Evolutionary conservation across 1,140 invertebrate species (phyloP), one percentile per base, ranked within the genome.

Genomic region (Odontomachus brunneus): DNA sequence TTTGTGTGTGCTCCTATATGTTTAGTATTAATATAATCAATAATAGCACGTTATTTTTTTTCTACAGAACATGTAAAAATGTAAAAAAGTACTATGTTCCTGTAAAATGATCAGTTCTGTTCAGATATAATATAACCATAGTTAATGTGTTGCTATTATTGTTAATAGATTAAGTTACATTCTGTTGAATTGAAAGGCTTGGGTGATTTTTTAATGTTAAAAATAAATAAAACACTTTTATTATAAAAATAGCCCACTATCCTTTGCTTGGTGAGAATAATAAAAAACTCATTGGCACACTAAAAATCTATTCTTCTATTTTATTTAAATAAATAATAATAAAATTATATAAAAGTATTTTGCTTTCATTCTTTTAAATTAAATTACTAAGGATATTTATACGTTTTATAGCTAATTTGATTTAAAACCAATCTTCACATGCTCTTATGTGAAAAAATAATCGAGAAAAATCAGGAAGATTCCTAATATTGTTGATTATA

Each of bases 21-120:
- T 55, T 60, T 67, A 55, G 24, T 33, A 86, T 86, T 82, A 86
- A 84, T 82, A 65, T 62, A 65, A 38, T 49, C 19, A 60, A 85
- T 71, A 74, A 85, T 44, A n/a, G 69, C 60, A 80, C 74, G 38
- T 86, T 86, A 74, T 86, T 86, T 86, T 86, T 86, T 86, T 86
- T 86, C 38, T 86, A 85, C 71, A 85, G 63, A 63, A 85, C 82
- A 75, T 86, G 63, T 85, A 82, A 85, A 85, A 69, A 75, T 85
- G 60, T 72, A 86, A 86, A 86, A 5, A 78, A 86, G 44, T 24
- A 29, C 86, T 82, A 49, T 69, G 62, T 86, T 86, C 53, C 83
- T 85, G 29, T 86, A 81, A 84, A 57, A 62, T 44, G 53, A 71
- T 59, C 72, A 57, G 66, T 80, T 85, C 72, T 85, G 38, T 86